Conservation (phyloP, 2,888 invertebrate species). For the Coecobrya sp. region DNA sequence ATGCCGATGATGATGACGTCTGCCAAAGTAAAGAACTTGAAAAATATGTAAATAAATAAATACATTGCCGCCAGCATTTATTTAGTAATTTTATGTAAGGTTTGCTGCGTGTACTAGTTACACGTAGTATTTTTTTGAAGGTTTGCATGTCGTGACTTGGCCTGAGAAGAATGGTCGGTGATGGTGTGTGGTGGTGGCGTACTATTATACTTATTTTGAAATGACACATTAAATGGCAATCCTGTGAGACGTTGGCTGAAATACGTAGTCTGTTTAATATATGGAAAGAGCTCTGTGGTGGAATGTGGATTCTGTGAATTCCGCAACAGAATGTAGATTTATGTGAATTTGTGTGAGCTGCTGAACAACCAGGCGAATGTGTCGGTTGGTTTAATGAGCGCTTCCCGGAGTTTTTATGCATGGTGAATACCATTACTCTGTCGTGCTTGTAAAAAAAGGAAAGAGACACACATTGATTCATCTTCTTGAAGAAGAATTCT, state of each 20-base stretch:
- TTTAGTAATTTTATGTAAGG: conserved; percentile 40
- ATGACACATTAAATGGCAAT: conserved; percentile 46
- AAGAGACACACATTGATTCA: conserved; percentile 45
- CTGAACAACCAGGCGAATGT: conserved; percentile 55
- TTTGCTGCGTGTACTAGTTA: not conserved
- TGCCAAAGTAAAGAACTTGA: conserved; percentile 61
- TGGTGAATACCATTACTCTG: conserved; percentile 53
- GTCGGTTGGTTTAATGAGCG: conserved; percentile 70
- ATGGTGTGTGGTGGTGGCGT: conserved; percentile 57
- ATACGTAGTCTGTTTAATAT: not conserved
- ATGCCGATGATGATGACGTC: conserved; percentile 51
- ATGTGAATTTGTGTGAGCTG: conserved; percentile 60
- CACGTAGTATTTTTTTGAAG: conserved; percentile 23
- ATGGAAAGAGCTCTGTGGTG: conserved; percentile 16
- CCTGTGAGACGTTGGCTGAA: conserved; percentile 22
- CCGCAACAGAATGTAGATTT: conserved; percentile 70
- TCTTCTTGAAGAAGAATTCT: not conserved
- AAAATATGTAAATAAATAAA: conserved; percentile 69
- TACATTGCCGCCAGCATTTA: conserved; percentile 30
- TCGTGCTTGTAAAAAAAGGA: conserved; percentile 11
- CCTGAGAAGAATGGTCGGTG: conserved; percentile 55
- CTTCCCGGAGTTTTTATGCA: conserved; percentile 76
- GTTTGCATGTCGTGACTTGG: conserved; percentile 75
- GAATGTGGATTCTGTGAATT: conserved; percentile 76
- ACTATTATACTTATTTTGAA: conserved; percentile 55